phyloP scores from a whole-genome alignment of 1,140 invertebrate genomes.

The Drosophila carrolli region DNA sequence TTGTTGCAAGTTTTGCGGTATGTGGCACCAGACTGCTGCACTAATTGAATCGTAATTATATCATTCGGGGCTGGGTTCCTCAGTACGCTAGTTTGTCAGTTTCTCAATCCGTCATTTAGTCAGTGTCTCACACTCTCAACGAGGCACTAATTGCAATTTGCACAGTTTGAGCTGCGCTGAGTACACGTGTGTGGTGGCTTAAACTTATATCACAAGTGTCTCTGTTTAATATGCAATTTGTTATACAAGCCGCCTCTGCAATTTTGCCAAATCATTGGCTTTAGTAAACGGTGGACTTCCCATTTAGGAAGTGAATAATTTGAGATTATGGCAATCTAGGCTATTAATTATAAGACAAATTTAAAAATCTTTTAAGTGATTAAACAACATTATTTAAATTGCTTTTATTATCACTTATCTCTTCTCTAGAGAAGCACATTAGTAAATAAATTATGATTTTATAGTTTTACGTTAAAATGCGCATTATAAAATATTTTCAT shows the following conservation, averaged over 20 bases:
- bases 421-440: too few species aligned
- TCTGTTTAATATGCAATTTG: constrained; percentile 17
- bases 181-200: constrained; percentile 8
- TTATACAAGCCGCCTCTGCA: background rate
- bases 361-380: too few species aligned
- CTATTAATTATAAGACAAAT: too few species aligned
- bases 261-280: background rate
- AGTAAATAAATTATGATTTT: too few species aligned
- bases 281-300: background rate
- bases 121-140: constrained; percentile 19
- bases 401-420: too few species aligned
- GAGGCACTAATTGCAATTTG: constrained; percentile 48
- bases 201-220: constrained; percentile 18
- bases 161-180: constrained; percentile 41
- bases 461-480: too few species aligned
- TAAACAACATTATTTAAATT: too few species aligned
- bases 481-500: background rate
- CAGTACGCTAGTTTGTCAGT: constrained; percentile 12
- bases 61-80: constrained; percentile 51
- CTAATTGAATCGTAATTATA: constrained; percentile 70
- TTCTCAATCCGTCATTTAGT: constrained; percentile 18
- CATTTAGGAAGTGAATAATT: background rate
- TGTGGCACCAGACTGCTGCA: constrained; percentile 47
- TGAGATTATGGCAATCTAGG: too few species aligned
- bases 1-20: constrained; percentile 53